Percentiles rank a stretch among this genome's conserved stretches.
Conservation (phyloP, 2,113 vertebrate species). For the Coregonus clupeaformis region DNA sequence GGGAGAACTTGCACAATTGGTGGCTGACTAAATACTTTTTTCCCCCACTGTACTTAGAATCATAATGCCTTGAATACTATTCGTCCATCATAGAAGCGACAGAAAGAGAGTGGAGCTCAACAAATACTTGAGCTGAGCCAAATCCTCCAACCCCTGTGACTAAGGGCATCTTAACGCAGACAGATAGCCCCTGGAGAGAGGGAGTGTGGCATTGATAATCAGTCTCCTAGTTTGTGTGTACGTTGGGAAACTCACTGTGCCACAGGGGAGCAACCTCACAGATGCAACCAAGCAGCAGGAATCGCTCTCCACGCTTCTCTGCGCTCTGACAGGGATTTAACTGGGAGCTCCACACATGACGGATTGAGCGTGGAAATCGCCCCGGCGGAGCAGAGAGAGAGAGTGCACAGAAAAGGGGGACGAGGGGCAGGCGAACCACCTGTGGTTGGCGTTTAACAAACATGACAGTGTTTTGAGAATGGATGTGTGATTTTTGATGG, state of each 20-base stretch:
- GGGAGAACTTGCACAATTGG: no score
- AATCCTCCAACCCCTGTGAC: constrained; percentile 48
- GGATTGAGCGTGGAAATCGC: constrained; percentile 35
- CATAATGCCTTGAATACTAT: not conserved
- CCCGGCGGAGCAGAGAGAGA: constrained; percentile 8
- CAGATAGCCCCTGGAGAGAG: constrained; percentile 54
- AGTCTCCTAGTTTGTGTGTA: constrained; percentile 37
- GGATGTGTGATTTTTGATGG: constrained; percentile 13
- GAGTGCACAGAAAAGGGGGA: not conserved
- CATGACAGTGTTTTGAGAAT: constrained; percentile 5
- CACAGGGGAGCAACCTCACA: constrained; percentile 44
- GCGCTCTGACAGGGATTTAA: constrained; percentile 48
- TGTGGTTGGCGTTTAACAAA: constrained; percentile 30
- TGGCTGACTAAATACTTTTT: no score
- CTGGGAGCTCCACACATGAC: constrained; percentile 33
- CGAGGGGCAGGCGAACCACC: constrained; percentile 23
- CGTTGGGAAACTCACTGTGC: constrained; percentile 36
- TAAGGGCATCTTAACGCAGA: constrained; percentile 53
- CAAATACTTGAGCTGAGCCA: constrained; percentile 14
- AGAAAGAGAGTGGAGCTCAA: constrained; percentile 15
- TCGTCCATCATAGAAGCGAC: not conserved
- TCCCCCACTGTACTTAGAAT: no score
- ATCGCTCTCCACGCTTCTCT: constrained; percentile 42
- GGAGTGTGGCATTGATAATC: constrained; percentile 59
- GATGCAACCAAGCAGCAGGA: constrained; percentile 49